Evolutionary conservation across 2,888 invertebrate genomes (phyloP).

Genomic region (Drosophila nr. perissopoda): DNA sequence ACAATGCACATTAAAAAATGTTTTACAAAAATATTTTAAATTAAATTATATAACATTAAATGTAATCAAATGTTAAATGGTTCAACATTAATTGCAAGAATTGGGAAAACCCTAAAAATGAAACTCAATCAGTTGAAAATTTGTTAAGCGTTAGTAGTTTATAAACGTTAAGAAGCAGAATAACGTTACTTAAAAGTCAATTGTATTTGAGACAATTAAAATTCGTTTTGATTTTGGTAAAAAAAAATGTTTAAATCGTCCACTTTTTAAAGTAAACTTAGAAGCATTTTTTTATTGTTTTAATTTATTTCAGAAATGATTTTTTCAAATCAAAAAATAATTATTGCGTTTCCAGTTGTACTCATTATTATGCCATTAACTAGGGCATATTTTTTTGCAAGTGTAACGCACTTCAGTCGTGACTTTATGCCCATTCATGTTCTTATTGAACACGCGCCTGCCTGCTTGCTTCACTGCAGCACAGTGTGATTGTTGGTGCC

Average conservation of each 20-base stretch:
- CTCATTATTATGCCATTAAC: neutral
- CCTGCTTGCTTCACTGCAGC: conserved; percentile 10
- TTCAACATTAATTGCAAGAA: neutral
- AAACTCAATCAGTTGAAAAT: neutral
- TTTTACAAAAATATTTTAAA: neutral
- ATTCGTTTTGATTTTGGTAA: too few species aligned
- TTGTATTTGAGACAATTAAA: neutral
- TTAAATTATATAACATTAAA: neutral
- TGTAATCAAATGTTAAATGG: neutral
- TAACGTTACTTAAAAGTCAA: neutral
- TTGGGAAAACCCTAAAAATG: neutral
- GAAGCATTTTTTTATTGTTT: neutral
- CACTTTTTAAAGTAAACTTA: neutral
- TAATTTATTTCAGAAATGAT: neutral
- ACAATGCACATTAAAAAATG: neutral
- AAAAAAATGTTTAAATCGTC: neutral
- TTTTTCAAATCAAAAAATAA: neutral
- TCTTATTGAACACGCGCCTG: conserved; percentile 40
- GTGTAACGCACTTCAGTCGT: conserved; percentile 37
- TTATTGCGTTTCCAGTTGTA: neutral
- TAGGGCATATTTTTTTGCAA: neutral
- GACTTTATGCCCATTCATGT: conserved; percentile 44
- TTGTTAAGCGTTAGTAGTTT: neutral
- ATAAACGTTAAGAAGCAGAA: neutral
- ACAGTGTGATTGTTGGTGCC: neutral